phyloP scores from a whole-genome alignment of 30 jellyfish, hydroid and myxozoan genomes.

The Hydractinia symbiolongicarpus region DNA sequence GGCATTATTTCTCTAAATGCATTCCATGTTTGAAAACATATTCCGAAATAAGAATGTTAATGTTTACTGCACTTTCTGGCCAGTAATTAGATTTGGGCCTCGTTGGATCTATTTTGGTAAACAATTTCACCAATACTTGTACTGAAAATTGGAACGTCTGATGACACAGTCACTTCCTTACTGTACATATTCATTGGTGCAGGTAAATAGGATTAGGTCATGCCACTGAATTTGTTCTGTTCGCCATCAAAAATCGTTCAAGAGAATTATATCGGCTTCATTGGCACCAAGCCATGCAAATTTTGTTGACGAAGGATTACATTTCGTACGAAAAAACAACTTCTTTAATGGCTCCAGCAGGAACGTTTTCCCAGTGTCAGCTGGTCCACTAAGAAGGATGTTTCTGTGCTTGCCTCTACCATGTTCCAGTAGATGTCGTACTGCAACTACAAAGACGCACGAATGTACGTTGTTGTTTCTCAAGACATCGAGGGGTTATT shows the following conservation, averaged over 20 bases:
- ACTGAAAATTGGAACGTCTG: background rate
- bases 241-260: background rate
- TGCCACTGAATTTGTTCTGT: background rate
- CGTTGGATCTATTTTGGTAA: background rate
- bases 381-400: background rate
- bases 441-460: background rate
- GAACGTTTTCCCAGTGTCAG: constrained; percentile 5
- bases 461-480: background rate
- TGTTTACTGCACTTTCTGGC: no score
- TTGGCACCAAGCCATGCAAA: background rate
- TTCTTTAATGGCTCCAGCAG: constrained; percentile 1
- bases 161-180: background rate
- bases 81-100: no score
- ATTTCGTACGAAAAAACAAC: background rate
- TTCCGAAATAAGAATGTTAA: no score
- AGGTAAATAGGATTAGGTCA: background rate
- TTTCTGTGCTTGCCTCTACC: constrained; percentile 22
- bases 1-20: no score
- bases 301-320: background rate
- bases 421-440: background rate
- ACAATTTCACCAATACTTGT: background rate
- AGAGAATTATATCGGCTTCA: background rate
- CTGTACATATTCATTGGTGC: background rate
- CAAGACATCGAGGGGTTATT: background rate
- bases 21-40: no score